phyloP scores from a whole-genome alignment of 2,113 vertebrate species.

The Mormyrus iriodes region DNA sequence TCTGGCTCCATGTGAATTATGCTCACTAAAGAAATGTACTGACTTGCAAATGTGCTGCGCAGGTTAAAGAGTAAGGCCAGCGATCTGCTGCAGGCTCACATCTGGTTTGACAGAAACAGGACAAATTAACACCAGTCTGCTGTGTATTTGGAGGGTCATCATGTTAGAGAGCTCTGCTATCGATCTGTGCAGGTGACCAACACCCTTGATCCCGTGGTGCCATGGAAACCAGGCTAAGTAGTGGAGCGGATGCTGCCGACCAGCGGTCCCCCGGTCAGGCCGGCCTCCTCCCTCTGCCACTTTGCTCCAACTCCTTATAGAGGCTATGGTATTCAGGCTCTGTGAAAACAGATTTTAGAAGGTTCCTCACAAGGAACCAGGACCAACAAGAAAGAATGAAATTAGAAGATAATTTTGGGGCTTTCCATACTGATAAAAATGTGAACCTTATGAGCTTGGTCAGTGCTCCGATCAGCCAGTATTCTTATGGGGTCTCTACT shows the following conservation, averaged over 20 bases:
- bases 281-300: background rate
- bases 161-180: constrained; percentile 30
- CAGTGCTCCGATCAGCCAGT: background rate
- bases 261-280: background rate
- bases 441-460: background rate
- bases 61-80: constrained; percentile 23
- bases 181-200: constrained; percentile 31
- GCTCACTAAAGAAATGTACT: constrained; percentile 27
- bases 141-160: constrained; percentile 33
- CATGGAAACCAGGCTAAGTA: constrained; percentile 36
- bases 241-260: constrained; percentile 14
- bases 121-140: constrained; percentile 28
- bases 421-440: background rate
- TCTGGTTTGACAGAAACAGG: constrained; percentile 29
- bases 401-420: background rate
- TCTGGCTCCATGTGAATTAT: constrained; percentile 35
- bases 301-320: background rate
- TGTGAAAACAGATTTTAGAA: background rate
- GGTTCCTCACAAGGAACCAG: background rate
- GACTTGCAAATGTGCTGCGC: constrained; percentile 28
- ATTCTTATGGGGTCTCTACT: background rate
- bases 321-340: background rate
- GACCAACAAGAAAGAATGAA: background rate
- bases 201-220: constrained; percentile 28
- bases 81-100: constrained; percentile 35